These are phyloP conservation scores for Penaeus japonicus DNA, from an alignment of 1,140 invertebrate genomes.

Conservation along the genomic window DNA sequence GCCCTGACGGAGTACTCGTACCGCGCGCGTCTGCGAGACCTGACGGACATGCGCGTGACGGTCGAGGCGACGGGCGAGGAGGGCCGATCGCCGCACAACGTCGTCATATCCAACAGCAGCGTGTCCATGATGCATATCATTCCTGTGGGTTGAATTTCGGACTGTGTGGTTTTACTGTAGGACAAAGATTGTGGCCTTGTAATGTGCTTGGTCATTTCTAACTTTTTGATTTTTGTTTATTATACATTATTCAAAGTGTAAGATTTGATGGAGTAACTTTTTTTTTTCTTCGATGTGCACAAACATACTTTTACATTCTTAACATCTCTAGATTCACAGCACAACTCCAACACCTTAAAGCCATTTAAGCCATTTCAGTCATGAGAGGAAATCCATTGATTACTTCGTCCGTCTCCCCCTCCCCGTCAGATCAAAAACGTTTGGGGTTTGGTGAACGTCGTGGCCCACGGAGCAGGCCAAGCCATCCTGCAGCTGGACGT, in stretches of 20 bases:
- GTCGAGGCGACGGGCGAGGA: constrained; percentile 57
- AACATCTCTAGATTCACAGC: too few relatives aligned
- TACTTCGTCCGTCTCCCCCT: background rate
- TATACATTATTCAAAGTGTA: too few relatives aligned
- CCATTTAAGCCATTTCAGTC: background rate
- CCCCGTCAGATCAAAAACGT: constrained; percentile 60
- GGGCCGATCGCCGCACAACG: constrained; percentile 14
- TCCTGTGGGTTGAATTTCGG: constrained; percentile 27
- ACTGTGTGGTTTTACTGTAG: background rate
- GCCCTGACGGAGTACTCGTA: constrained; percentile 71
- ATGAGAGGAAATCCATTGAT: constrained; percentile 63
- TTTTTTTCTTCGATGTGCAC: too few relatives aligned
- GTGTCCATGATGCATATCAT: constrained; percentile 48
- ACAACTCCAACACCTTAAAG: too few relatives aligned
- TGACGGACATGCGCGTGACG: constrained; percentile 68
- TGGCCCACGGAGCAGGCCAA: constrained; percentile 69
- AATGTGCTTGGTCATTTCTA: too few relatives aligned
- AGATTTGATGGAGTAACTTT: too few relatives aligned
- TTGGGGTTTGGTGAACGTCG: constrained; percentile 70
- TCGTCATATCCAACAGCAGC: constrained; percentile 22
- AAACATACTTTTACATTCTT: too few relatives aligned
- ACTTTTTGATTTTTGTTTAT: too few relatives aligned
- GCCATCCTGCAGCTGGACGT: constrained; percentile 71
- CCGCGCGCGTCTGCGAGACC: constrained; percentile 69
- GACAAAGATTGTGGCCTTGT: too few relatives aligned